These are phyloP conservation scores for Formica exsecta DNA, from an alignment of 1,140 invertebrate genomes.

Conservation along the genomic window DNA sequence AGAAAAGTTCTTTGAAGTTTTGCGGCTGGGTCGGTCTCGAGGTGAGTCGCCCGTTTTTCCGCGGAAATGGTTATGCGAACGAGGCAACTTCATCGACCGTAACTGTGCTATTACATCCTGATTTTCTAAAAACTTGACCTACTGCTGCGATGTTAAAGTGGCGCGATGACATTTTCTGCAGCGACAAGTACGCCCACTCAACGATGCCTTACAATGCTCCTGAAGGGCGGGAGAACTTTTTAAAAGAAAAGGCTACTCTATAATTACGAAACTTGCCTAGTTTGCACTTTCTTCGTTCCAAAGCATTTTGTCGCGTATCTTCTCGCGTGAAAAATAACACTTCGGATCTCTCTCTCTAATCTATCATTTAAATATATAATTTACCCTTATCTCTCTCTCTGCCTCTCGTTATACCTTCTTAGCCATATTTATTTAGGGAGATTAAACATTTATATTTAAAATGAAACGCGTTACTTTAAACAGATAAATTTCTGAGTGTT, in stretches of 20 bases:
- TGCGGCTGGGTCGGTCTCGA: background rate
- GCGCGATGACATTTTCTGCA: conserved; percentile 25
- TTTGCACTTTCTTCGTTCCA: conserved; percentile 1
- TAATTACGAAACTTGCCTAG: conserved; percentile 10
- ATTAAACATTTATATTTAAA: background rate
- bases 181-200: conserved; percentile 12
- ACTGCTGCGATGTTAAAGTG: conserved; percentile 24
- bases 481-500: background rate
- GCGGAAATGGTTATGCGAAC: conserved; percentile 30
- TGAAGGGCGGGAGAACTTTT: conserved; percentile 3
- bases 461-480: background rate
- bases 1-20: conserved; percentile 50
- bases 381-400: background rate
- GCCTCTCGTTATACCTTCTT: background rate
- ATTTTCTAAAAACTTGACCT: conserved; percentile 48
- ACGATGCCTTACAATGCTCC: conserved; percentile 18
- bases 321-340: conserved; percentile 4
- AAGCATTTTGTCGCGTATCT: background rate
- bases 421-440: background rate
- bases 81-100: conserved; percentile 3
- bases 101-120: background rate
- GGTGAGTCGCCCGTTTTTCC: background rate
- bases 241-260: conserved; percentile 33
- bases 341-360: conserved; percentile 30
- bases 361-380: conserved; percentile 2